phyloP scores from a whole-genome alignment of 2,797 vertebrate species.

The Scolopax rusticola region DNA sequence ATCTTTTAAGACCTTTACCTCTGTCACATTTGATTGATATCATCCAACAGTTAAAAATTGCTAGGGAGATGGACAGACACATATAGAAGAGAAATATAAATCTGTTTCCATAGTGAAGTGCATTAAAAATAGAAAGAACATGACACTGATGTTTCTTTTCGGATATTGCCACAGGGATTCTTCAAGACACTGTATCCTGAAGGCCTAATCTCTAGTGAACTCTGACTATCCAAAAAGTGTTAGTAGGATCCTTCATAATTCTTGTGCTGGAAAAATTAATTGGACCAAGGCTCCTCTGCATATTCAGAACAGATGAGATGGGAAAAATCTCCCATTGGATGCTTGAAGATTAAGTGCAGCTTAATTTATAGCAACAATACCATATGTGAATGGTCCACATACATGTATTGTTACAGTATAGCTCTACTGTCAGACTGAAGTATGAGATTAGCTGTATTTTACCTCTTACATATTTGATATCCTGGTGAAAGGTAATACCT shows the following conservation, averaged over 20 bases:
- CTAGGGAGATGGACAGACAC: conserved; percentile 31
- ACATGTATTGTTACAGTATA: neutral
- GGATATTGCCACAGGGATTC: conserved; percentile 13
- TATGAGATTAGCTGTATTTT: neutral
- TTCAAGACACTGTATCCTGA: neutral
- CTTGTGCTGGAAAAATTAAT: conserved; percentile 42
- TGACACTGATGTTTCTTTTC: conserved; percentile 39
- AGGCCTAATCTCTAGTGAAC: neutral
- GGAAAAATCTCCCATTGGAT: conserved; percentile 27
- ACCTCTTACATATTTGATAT: neutral
- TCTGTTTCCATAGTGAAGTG: conserved; percentile 49
- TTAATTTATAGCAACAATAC: conserved; percentile 27
- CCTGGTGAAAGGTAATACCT: neutral
- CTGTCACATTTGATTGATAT: conserved; percentile 15
- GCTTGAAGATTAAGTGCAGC: conserved; percentile 11
- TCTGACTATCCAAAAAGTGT: conserved; percentile 4
- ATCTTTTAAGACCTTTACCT: conserved; percentile 19
- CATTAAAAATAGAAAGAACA: conserved; percentile 54
- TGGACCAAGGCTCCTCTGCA: neutral
- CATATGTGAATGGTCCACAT: neutral
- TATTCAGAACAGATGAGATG: conserved; percentile 33
- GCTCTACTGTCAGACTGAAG: neutral
- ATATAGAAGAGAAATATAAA: neutral
- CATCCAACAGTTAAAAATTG: neutral
- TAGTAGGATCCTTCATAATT: conserved; percentile 11